These are phyloP conservation scores for Tapera naevia DNA, from an alignment of 2,797 vertebrate species.

Conservation along the genomic window DNA sequence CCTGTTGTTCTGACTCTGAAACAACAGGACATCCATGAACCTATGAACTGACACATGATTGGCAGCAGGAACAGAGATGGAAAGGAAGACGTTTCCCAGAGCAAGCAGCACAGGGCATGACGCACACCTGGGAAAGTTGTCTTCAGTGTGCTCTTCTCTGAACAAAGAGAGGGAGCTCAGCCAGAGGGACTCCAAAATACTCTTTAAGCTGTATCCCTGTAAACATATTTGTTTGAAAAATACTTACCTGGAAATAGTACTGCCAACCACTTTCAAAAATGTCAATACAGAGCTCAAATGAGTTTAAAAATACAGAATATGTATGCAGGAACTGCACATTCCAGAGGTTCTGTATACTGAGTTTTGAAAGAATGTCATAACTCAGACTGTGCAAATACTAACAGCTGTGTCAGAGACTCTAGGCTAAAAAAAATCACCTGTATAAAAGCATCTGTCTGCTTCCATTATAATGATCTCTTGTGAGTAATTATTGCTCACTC, in stretches of 20 bases:
- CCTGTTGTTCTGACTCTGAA: conserved; percentile 77
- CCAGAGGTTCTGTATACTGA: background rate
- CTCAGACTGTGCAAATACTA: background rate
- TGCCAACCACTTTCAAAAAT: background rate
- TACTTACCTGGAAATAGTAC: background rate
- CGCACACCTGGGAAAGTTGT: background rate
- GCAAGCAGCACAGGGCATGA: background rate
- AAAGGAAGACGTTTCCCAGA: background rate
- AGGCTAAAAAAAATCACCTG: background rate
- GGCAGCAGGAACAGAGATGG: background rate
- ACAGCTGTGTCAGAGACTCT: background rate
- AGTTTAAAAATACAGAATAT: background rate
- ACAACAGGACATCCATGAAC: background rate
- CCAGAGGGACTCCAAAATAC: background rate
- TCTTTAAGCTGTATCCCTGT: background rate
- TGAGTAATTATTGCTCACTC: background rate
- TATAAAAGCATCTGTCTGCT: background rate
- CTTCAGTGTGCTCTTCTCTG: background rate
- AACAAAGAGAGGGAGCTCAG: background rate
- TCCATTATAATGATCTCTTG: background rate
- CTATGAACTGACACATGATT: background rate
- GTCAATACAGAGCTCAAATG: background rate
- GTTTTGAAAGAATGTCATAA: background rate
- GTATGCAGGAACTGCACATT: background rate
- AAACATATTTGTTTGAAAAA: background rate